These are phyloP conservation scores for Lysandra bellargus DNA, from an alignment of 2,888 invertebrate genomes.

Conservation along the genomic window DNA sequence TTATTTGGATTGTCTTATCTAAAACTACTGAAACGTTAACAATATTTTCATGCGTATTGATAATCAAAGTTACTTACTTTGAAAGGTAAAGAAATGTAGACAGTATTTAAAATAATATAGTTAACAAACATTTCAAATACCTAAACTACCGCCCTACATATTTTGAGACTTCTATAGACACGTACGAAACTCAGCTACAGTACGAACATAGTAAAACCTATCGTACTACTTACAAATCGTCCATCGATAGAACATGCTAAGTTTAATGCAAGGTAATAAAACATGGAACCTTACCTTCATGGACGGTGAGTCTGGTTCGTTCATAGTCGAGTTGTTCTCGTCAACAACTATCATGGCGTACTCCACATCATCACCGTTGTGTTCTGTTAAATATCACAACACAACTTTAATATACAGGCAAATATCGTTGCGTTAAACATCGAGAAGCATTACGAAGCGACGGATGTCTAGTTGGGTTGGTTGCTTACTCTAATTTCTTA, in stretches of 20 bases:
- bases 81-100: not conserved
- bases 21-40: slow-evolving; percentile 1
- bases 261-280: slow-evolving; percentile 22
- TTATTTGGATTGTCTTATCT: not conserved
- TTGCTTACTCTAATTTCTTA: slow-evolving; percentile 1
- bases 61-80: not conserved
- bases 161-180: not conserved
- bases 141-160: not conserved
- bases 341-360: slow-evolving; percentile 95
- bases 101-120: not conserved
- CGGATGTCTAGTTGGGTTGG: slow-evolving; percentile 15
- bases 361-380: slow-evolving; percentile 88
- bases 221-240: slow-evolving; percentile 22
- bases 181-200: slow-evolving; percentile 14
- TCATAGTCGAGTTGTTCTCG: slow-evolving; percentile 91
- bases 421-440: slow-evolving; percentile 9
- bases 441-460: slow-evolving; percentile 28
- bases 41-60: not conserved
- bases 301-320: slow-evolving; percentile 91
- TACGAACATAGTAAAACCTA: not conserved
- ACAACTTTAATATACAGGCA: not conserved
- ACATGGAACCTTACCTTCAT: slow-evolving; percentile 84
- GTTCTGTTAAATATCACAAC: slow-evolving; percentile 56
- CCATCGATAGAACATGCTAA: slow-evolving; percentile 23
- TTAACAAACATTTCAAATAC: not conserved